Evolutionary conservation across 2,888 invertebrate species (phyloP).

Genomic region (Gortyna flavago): DNA sequence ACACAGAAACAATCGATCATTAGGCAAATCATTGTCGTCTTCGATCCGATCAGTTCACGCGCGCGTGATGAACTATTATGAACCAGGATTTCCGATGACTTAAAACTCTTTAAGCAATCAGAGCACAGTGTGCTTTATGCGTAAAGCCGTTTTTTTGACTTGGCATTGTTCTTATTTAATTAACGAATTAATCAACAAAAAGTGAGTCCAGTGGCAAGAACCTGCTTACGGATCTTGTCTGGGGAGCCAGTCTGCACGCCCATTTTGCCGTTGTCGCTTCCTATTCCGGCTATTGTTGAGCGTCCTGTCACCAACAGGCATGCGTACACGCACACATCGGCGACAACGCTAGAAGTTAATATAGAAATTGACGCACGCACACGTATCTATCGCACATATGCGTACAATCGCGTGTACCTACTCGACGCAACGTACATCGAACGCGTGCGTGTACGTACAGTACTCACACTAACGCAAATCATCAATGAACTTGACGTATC

Average conservation of each 20-base stretch:
- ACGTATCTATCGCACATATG: constrained; percentile 63
- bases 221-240: constrained; percentile 85
- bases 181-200: constrained; percentile 79
- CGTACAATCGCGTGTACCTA: constrained; percentile 41
- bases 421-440: constrained; percentile 45
- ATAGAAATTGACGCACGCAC: constrained; percentile 63
- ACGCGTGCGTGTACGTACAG: constrained; percentile 55
- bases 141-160: constrained; percentile 75
- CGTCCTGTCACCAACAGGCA: constrained; percentile 84
- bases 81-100: constrained; percentile 85
- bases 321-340: constrained; percentile 76
- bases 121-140: constrained; percentile 77
- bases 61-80: constrained; percentile 70
- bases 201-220: constrained; percentile 77
- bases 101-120: constrained; percentile 69
- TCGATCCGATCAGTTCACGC: constrained; percentile 35
- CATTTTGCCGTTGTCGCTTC: constrained; percentile 86
- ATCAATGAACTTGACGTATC: constrained; percentile 85
- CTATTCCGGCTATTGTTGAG: constrained; percentile 89
- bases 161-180: constrained; percentile 76
- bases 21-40: constrained; percentile 46
- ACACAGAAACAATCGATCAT: constrained; percentile 48
- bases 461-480: constrained; percentile 70
- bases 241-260: constrained; percentile 81
- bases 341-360: constrained; percentile 65